Evolutionary conservation across 2,888 invertebrate genomes (phyloP), one percentile per base, ranked within the genome.

Genomic region (Leucoptera coffeella): DNA sequence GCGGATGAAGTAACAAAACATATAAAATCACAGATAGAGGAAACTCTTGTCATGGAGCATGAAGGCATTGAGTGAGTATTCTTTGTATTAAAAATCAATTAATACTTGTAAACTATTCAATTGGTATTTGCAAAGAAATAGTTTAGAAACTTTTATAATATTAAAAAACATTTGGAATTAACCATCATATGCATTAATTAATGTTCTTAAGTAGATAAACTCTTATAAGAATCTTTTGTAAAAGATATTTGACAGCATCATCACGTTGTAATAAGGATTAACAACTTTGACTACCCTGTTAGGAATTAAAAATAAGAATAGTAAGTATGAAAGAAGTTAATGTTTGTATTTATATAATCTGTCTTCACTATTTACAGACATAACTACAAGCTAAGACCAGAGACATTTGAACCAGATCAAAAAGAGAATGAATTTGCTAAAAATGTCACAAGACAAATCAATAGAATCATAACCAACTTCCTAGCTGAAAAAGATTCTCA

Each of bases 371-470:
- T 13, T 42, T 47, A 22, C 42, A 64, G 64, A 6, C 43, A 39
- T 9, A 45, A 40, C 6, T 36, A 41, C 5, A 10, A 23, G 5
- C 8, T 35, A 10, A 40, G 4, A 15, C n/a, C 29, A 10, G 46
- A 46, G 1, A 49, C 45, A 31, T 32, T 41, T 22, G 50, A 51
- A 34, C 35, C 35, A 14, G 45, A 37, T 23, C 61, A 54, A 27
- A 39, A 50, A 29, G 74, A 77, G 34, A 53, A 77, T 50, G 38
- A 54, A 3, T 33, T 62, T 14, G 56, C 75, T 15, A 67, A 69
- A 31, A 49, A 65, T 22, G 49, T 88, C 30, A 64, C 77, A 2
- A 74, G 72, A 37, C 82, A 84, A 50, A 64, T 89, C 3, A 85
- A 89, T 47, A 74, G 85, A 42, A 67, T 78, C 2, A 54, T 88